Evolutionary conservation across 2,113 vertebrate species (phyloP).

Genomic region (Oxyruncus cristatus): DNA sequence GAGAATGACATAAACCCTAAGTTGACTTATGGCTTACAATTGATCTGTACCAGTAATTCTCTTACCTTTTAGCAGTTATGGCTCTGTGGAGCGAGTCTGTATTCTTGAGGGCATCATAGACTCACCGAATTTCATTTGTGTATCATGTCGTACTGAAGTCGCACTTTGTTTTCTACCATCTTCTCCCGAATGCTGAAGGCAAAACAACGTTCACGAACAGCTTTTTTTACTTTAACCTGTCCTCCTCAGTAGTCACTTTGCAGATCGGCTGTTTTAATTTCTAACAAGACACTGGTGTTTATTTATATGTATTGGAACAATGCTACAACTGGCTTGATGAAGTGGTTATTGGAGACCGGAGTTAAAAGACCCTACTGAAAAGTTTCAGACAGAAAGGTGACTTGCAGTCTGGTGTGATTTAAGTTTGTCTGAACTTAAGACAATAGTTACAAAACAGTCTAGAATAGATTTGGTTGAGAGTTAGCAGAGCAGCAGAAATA

Average conservation of each 20-base stretch:
- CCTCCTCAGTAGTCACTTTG: neutral
- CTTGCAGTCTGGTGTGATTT: constrained; percentile 34
- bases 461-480: constrained; percentile 45
- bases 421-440: constrained; percentile 47
- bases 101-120: neutral
- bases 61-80: neutral
- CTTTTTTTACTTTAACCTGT: neutral
- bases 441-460: constrained; percentile 54
- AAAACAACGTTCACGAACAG: neutral
- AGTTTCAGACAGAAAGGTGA: constrained; percentile 34
- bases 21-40: neutral
- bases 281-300: neutral
- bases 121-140: neutral
- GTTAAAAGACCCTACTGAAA: neutral
- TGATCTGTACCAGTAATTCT: neutral
- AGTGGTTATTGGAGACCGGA: neutral
- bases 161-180: neutral
- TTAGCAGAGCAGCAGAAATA: constrained; percentile 64
- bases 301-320: neutral
- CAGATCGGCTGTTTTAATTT: neutral
- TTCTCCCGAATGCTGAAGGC: neutral
- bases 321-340: neutral
- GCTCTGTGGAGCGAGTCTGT: neutral
- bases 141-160: neutral
- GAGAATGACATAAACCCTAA: neutral